Conservation (phyloP, 92 coral and sea anemone species). For the Phymanthus crucifer region DNA sequence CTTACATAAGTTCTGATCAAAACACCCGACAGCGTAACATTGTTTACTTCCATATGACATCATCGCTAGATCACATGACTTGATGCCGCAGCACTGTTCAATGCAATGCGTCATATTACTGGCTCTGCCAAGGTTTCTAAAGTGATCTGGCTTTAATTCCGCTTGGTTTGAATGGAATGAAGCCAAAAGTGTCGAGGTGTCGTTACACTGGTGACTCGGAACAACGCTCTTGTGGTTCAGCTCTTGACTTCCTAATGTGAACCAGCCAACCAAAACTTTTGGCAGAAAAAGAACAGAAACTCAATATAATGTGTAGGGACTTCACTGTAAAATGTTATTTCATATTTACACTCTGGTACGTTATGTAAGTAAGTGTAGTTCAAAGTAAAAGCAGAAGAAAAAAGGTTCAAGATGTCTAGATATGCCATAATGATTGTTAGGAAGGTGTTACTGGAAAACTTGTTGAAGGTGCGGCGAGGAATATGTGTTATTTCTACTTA, state of each 20-base stretch:
- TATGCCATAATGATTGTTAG: too few species aligned
- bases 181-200: background rate
- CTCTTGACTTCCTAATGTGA: background rate
- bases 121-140: slow-evolving; percentile 74
- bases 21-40: slow-evolving; percentile 85
- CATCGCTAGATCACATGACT: slow-evolving; percentile 81
- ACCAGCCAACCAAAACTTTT: slow-evolving; percentile 11
- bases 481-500: too few species aligned
- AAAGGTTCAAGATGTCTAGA: background rate
- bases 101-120: slow-evolving; percentile 71
- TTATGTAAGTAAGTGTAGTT: too few species aligned
- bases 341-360: too few species aligned
- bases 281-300: background rate
- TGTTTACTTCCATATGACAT: slow-evolving; percentile 85
- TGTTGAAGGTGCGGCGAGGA: too few species aligned
- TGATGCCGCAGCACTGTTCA: slow-evolving; percentile 64
- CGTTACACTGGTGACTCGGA: slow-evolving; percentile 51
- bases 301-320: background rate
- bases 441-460: too few species aligned
- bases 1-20: slow-evolving; percentile 74
- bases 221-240: background rate
- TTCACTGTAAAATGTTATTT: too few species aligned
- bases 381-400: background rate
- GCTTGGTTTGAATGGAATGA: slow-evolving; percentile 16
- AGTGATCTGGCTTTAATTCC: slow-evolving; percentile 67